phyloP scores from a whole-genome alignment of 2,888 invertebrate species.

The Lacanobia wlatinum region DNA sequence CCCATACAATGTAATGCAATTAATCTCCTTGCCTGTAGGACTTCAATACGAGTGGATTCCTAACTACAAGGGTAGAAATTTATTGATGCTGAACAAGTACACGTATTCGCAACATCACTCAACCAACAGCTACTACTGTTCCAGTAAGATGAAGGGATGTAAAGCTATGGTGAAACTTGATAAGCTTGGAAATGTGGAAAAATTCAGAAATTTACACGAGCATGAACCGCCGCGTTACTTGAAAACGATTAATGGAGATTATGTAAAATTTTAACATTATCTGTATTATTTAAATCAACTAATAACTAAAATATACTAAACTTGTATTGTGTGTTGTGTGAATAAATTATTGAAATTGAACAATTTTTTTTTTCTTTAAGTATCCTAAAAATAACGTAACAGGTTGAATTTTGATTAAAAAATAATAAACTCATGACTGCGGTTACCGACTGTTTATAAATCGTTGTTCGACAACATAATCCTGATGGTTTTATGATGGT shows the following conservation, averaged over 20 bases:
- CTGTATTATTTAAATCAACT: background rate
- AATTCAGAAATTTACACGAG: conserved; percentile 12
- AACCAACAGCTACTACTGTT: conserved; percentile 47
- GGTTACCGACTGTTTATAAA: background rate
- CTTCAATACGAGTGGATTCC: conserved; percentile 58
- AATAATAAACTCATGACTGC: background rate
- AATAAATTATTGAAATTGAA: background rate
- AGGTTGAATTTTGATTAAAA: background rate
- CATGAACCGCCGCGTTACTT: conserved; percentile 53
- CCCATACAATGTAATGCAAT: background rate
- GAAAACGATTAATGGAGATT: conserved; percentile 19
- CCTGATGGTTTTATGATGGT: background rate
- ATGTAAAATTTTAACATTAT: conserved; percentile 33
- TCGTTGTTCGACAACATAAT: background rate
- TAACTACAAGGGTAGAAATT: conserved; percentile 42
- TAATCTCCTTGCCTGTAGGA: conserved; percentile 24
- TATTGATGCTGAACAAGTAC: conserved; percentile 51
- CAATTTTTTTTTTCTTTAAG: background rate
- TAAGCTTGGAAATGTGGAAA: conserved; percentile 23
- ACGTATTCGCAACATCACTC: conserved; percentile 52
- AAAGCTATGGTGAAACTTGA: conserved; percentile 58
- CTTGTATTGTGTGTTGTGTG: too few species aligned
- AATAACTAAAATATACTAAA: background rate
- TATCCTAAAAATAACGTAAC: background rate
- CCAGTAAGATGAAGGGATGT: conserved; percentile 52